These are phyloP conservation scores for Sciurus vulgaris DNA, from an alignment of 2,797 vertebrate genomes.

Conservation along the genomic window DNA sequence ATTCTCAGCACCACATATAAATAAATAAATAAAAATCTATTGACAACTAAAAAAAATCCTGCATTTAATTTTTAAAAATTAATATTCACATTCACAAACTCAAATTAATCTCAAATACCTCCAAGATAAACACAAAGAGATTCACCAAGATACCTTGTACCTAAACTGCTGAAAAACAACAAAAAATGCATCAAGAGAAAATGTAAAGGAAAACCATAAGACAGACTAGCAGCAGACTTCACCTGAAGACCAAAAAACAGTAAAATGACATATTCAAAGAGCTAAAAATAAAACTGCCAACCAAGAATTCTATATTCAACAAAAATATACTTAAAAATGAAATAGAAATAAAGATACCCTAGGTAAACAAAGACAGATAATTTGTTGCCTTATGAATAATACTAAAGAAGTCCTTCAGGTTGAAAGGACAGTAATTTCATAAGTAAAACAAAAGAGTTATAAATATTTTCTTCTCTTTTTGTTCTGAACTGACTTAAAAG, in stretches of 20 bases:
- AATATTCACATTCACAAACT: constrained; percentile 6
- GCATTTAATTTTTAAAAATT: constrained; percentile 9
- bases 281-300: constrained; percentile 23
- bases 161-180: neutral
- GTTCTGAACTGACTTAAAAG: neutral
- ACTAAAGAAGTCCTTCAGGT: neutral
- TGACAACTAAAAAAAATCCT: neutral
- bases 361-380: neutral
- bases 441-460: neutral
- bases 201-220: neutral
- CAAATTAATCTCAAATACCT: constrained; percentile 4
- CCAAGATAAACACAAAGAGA: neutral
- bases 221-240: neutral
- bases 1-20: no score
- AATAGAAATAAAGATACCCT: neutral
- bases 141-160: neutral
- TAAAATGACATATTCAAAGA: neutral
- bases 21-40: no score
- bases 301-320: neutral
- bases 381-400: neutral
- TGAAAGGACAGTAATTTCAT: neutral
- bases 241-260: neutral
- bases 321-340: neutral
- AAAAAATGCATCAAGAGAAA: neutral
- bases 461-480: neutral